phyloP scores from a whole-genome alignment of 2,797 vertebrate genomes.

The Buphagus erythrorhynchus region DNA sequence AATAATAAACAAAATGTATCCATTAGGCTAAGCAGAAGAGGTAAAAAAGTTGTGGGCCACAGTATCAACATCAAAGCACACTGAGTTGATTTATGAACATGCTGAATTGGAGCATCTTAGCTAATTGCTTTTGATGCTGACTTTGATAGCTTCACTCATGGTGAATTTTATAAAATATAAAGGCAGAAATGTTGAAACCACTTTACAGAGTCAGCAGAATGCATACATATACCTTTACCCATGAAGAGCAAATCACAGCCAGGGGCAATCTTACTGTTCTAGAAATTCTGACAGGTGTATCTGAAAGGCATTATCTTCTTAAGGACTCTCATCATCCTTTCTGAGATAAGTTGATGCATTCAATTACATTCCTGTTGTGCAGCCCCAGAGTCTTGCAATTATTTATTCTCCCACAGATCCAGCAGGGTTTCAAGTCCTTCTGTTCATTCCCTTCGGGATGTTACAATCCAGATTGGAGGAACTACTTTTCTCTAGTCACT shows the following conservation, averaged over 20 bases:
- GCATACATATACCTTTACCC: background rate
- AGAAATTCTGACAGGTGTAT: slow-evolving; percentile 1
- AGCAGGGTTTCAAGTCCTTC: slow-evolving; percentile 18
- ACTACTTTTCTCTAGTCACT: background rate
- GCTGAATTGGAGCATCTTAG: background rate
- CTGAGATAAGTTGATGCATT: background rate
- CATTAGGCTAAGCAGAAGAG: background rate
- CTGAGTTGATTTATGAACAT: background rate
- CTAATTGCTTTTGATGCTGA: background rate
- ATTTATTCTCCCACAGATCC: background rate
- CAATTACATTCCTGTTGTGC: slow-evolving; percentile 24
- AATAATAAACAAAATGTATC: background rate
- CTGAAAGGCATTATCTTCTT: background rate
- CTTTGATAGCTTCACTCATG: background rate
- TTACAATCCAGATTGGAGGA: background rate
- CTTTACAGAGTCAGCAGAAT: background rate
- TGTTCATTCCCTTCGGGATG: background rate
- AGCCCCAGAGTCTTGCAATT: background rate
- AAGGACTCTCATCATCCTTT: background rate
- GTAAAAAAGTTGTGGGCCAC: background rate
- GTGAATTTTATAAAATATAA: background rate
- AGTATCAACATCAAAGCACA: background rate
- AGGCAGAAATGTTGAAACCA: background rate
- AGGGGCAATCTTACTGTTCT: background rate
- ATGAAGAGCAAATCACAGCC: background rate